phyloP scores from a whole-genome alignment of 2,797 vertebrate genomes.

The Coccyzus lansbergi region DNA sequence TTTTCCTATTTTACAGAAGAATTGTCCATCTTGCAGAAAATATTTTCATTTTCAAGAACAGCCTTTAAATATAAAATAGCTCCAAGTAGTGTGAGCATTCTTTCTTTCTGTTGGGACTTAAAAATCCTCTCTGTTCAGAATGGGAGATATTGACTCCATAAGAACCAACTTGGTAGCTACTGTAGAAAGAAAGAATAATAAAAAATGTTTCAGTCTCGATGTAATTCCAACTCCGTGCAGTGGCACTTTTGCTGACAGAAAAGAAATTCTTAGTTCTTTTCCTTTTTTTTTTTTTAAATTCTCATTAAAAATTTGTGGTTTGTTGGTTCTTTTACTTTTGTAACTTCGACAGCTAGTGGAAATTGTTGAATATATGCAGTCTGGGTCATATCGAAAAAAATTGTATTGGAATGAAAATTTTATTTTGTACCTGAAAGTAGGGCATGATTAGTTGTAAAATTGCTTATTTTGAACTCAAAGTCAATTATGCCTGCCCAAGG shows the following conservation, averaged over 20 bases:
- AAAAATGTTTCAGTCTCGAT: background rate
- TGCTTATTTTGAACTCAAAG: constrained; percentile 43
- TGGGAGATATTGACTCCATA: background rate
- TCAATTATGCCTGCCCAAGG: background rate
- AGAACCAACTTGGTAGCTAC: background rate
- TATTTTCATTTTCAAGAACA: background rate
- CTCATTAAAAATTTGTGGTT: background rate
- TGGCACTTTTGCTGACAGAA: background rate
- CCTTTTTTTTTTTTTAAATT: background rate
- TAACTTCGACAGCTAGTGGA: background rate
- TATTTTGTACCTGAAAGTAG: background rate
- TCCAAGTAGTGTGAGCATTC: background rate
- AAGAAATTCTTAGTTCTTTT: background rate
- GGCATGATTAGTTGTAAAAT: constrained; percentile 8
- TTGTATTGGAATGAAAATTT: background rate
- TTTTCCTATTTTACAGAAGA: background rate
- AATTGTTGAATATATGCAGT: background rate
- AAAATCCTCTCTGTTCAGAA: background rate
- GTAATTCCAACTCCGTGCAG: background rate
- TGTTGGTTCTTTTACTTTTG: background rate
- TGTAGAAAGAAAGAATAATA: background rate
- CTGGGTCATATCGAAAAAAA: background rate
- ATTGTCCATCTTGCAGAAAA: background rate
- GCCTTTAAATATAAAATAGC: background rate
- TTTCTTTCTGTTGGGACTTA: background rate